Percentiles rank a stretch among this genome's conserved stretches.
Evolutionary conservation across 2,113 vertebrate genomes (phyloP).

Genomic region (Antechinus stuartii): DNA sequence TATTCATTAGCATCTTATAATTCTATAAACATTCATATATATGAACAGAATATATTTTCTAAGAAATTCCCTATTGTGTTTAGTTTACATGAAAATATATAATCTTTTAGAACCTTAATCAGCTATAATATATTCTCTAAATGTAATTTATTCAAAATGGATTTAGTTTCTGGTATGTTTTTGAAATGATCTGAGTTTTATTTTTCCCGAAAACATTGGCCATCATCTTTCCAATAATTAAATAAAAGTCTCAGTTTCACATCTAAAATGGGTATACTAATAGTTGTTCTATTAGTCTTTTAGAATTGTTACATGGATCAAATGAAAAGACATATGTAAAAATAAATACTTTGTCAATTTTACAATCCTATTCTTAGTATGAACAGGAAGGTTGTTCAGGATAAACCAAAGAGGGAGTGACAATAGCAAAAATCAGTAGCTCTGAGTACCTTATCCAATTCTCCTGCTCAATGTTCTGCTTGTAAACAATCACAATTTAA

Average conservation of each 20-base stretch:
- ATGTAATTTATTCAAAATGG: background rate
- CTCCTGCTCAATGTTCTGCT: background rate
- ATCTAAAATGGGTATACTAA: background rate
- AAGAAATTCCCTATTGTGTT: background rate
- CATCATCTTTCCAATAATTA: background rate
- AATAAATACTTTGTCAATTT: background rate
- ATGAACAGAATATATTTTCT: background rate
- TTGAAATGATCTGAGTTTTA: background rate
- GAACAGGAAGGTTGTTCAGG: background rate
- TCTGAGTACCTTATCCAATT: background rate
- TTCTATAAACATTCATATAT: background rate
- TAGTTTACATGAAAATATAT: background rate
- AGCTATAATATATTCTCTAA: background rate
- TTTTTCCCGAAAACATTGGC: background rate
- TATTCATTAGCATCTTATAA: background rate
- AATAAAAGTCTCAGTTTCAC: background rate
- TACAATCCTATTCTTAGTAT: background rate
- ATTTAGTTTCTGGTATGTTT: background rate
- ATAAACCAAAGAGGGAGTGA: background rate
- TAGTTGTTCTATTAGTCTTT: background rate
- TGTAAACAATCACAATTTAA: background rate
- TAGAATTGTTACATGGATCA: background rate
- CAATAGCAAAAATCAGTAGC: background rate
- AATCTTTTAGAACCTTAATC: background rate
- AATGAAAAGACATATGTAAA: background rate